Base-by-base conservation (phyloP, 2,888 invertebrate species). In the Limenitis arthemis region DNA sequence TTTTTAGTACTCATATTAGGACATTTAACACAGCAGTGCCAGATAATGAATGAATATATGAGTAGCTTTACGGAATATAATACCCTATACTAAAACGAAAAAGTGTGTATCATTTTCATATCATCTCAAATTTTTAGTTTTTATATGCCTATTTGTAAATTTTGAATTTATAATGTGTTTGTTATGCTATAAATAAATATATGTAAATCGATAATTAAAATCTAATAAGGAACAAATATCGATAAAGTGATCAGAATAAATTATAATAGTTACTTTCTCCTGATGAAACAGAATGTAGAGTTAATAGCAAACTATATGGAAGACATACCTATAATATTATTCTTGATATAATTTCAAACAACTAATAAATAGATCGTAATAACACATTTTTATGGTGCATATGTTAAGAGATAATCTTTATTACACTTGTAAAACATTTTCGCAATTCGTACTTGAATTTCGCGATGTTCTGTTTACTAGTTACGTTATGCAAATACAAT, bases 181-280 rank as follows among this genome's bases (percentile, higher is more conserved):
- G 20, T 20, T 1, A 37, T 11, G 36, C 11, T 9, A 11, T 37
- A 37, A 37, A 37, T 37, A 11, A 11, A 11, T 37, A n/a, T 20
- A 20, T 20, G 20, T 20, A 37, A 37, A 37, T 37, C 11, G 11
- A 11, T 37, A 6, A 7, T 37, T 37, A n/a, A 11, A 11, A 11
- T 5, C 36, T 37, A 46, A 29, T 28, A 28, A 37, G 36, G 6
- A 30, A 8, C 30, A 30, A 34, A 12, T 38, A n/a, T 32, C 44
- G 44, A 40, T 41, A 31, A 8, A 36, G 38, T 48, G 31, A 37
- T 38, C 28, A 38, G 30, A 48, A 46, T 54, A 28, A 46, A 38
- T 44, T 51, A 44, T 67, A 53, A 66, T 68, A 63, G 66, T 64
- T 65, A 72, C 73, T 77, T 76, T 74, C 73, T 68, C 75, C 55